A percentile compares a stretch with the other conserved stretches of the same genome.
Evolutionary conservation across 2,113 vertebrate species (phyloP).

Genomic region (Crotalus viridis): DNA sequence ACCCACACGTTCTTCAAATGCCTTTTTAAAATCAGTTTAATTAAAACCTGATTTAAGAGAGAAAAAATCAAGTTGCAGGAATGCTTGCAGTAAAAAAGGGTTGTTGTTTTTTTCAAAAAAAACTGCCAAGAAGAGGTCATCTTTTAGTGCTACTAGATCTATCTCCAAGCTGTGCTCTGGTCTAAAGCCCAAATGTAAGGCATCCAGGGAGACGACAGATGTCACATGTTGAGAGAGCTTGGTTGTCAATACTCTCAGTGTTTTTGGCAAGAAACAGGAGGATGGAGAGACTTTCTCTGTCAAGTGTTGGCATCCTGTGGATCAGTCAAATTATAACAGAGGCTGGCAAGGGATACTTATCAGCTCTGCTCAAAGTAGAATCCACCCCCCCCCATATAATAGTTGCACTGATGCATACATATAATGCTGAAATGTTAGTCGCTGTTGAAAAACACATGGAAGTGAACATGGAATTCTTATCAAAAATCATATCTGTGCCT

Average conservation of each 20-base stretch:
- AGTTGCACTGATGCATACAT: neutral
- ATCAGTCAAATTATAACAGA: slow-evolving; percentile 38
- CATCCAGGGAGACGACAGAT: slow-evolving; percentile 34
- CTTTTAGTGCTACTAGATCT: slow-evolving; percentile 22
- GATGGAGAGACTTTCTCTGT: slow-evolving; percentile 19
- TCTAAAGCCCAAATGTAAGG: slow-evolving; percentile 30
- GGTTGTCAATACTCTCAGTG: slow-evolving; percentile 24
- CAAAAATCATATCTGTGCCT: neutral
- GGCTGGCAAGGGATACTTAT: slow-evolving; percentile 20
- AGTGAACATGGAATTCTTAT: neutral
- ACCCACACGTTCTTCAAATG: neutral
- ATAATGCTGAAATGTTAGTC: neutral
- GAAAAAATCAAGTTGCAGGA: slow-evolving; percentile 25
- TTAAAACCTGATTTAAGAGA: slow-evolving; percentile 20
- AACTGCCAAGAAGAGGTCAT: slow-evolving; percentile 29
- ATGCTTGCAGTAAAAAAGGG: slow-evolving; percentile 3
- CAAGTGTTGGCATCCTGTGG: slow-evolving; percentile 39
- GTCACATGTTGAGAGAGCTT: slow-evolving; percentile 28
- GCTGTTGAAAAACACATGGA: neutral
- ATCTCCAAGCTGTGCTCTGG: slow-evolving; percentile 30
- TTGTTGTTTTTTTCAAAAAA: neutral
- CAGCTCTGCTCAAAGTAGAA: neutral
- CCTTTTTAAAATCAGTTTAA: slow-evolving; percentile 23
- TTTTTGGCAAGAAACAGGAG: slow-evolving; percentile 28
- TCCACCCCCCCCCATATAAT: neutral